phyloP scores from a whole-genome alignment of 2,113 vertebrate species.

The Callionymus lyra region DNA sequence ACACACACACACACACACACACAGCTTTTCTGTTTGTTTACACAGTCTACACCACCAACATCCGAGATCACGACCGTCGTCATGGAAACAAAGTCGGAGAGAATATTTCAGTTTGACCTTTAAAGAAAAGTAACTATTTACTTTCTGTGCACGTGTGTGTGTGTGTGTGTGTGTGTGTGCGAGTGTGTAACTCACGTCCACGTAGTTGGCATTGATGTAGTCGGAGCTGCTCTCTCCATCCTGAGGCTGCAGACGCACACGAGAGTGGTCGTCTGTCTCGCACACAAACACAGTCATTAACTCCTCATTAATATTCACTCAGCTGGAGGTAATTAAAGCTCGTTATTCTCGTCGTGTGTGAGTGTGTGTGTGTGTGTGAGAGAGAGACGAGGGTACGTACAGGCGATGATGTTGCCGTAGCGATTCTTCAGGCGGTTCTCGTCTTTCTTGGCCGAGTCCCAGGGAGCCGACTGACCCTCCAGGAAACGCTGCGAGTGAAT shows the following conservation, averaged over 20 bases:
- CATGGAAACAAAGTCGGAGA: conserved; percentile 25
- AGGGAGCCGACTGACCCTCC: conserved; percentile 93
- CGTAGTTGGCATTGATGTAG: conserved; percentile 97
- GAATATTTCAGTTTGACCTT: conserved; percentile 10
- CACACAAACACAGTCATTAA: conserved; percentile 2
- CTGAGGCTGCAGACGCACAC: conserved; percentile 83
- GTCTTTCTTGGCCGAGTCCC: conserved; percentile 95
- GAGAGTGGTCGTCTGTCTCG: conserved; percentile 84
- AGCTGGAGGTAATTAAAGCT: not conserved
- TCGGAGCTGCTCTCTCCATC: conserved; percentile 87
- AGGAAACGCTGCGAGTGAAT: conserved; percentile 80
- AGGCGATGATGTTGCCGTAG: conserved; percentile 97
- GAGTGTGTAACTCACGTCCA: conserved; percentile 77
- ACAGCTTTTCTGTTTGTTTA: conserved; percentile 9
- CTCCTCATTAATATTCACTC: not conserved
- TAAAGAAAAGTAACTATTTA: conserved; percentile 6
- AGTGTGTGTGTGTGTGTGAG: conserved; percentile 3
- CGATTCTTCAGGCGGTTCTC: conserved; percentile 99
- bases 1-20: not conserved
- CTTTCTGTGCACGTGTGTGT: not conserved
- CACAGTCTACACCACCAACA: conserved; percentile 5
- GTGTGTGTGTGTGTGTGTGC: conserved; percentile 7
- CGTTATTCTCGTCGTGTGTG: not conserved
- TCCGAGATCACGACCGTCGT: not conserved
- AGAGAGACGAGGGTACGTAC: conserved; percentile 72